Evolutionary conservation across 2,113 vertebrate genomes (phyloP).

Genomic region (Asarcornis scutulata): DNA sequence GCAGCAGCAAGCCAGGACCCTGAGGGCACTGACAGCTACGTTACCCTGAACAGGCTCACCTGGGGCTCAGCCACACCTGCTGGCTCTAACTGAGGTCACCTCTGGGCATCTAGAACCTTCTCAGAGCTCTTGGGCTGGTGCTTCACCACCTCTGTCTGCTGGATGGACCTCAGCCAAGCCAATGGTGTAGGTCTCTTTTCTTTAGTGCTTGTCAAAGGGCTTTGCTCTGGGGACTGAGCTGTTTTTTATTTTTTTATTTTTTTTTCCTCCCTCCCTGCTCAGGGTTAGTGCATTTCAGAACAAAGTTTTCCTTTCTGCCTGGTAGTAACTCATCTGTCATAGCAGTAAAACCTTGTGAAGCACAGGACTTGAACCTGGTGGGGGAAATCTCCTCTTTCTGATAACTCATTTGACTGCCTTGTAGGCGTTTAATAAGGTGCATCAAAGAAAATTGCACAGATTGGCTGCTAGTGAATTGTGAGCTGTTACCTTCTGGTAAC

Average conservation of each 20-base stretch:
- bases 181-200: background rate
- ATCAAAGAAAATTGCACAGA: background rate
- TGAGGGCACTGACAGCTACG: rapidly evolving
- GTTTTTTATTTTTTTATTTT: no score
- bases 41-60: background rate
- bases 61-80: background rate
- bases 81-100: background rate
- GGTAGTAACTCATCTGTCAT: background rate
- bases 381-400: background rate
- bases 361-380: background rate
- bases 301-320: background rate
- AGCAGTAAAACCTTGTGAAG: background rate
- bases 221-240: background rate
- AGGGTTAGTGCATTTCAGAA: background rate
- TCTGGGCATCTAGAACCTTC: background rate
- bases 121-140: rapidly evolving
- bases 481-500: background rate
- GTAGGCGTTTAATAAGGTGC: background rate
- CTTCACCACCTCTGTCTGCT: background rate
- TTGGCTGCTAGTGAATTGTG: background rate
- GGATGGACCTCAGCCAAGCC: background rate
- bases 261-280: background rate
- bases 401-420: background rate
- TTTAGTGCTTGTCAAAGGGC: background rate
- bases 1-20: background rate